Conservation (phyloP, 2,797 vertebrate species). For the Myotis pilosus region DNA sequence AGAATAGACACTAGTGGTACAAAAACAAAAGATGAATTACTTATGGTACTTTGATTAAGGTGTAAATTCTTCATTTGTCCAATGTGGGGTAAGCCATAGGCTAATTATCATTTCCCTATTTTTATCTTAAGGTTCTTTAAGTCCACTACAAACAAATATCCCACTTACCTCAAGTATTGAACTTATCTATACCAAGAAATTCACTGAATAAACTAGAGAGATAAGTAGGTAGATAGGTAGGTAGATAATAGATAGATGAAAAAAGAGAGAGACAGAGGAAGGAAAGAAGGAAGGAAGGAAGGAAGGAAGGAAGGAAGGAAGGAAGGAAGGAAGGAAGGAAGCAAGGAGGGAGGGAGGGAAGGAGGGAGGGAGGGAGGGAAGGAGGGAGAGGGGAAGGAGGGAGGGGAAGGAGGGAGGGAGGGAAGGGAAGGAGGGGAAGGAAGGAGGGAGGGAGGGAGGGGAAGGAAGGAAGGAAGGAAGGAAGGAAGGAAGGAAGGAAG, state of each 20-base stretch:
- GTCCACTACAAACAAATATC: not conserved
- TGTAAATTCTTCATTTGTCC: not conserved
- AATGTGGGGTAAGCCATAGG: not conserved
- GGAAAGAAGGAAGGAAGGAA: too few relatives aligned
- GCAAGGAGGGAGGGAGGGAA: too few relatives aligned
- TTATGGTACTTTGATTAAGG: not conserved
- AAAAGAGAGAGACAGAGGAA: not conserved
- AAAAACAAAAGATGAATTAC: not conserved
- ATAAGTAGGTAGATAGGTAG: not conserved
- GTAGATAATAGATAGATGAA: not conserved
- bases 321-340: too few relatives aligned
- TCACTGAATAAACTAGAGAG: constrained; percentile 5
- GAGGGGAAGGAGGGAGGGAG: too few relatives aligned
- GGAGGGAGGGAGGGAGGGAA: too few relatives aligned
- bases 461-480: too few relatives aligned
- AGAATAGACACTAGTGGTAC: not conserved
- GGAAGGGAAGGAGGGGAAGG: too few relatives aligned
- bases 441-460: too few relatives aligned
- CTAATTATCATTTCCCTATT: not conserved
- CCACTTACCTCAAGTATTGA: not conserved
- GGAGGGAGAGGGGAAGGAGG: too few relatives aligned
- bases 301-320: too few relatives aligned
- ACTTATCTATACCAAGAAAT: not conserved
- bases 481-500: too few relatives aligned
- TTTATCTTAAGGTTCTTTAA: not conserved